Base-by-base conservation (phyloP, 2,888 invertebrate species). In the Liodrosophila aerea region DNA sequence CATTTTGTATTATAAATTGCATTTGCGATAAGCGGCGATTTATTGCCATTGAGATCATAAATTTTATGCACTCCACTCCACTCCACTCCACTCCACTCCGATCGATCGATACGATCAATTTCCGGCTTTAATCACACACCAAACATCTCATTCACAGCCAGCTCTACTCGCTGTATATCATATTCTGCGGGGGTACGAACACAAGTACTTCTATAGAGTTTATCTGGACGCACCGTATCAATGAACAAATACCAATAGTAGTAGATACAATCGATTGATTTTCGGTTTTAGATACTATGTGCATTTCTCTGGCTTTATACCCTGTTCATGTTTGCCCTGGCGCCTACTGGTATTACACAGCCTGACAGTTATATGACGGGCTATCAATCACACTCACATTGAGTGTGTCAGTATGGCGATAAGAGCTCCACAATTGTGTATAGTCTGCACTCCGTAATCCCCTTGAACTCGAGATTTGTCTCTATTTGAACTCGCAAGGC, bases 1-100 rank as follows among this genome's bases (percentile, higher is more conserved):
- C 77, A 84, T 84, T 77, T 85, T 85, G 77, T 80, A 80, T 82
- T 80, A 85, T 85, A 85, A 85, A 82, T 85, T 83, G 85, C 67
- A 57, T 60, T 69, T 56, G 65, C 71, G 83, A 82, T 82, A 82
- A 82, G 82, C 80, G 67, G 51, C 78, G 74, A 82, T 54, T 70
- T 75, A 82, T 75, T 73, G 60, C 64, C 64, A 56, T 43, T 41
- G 50, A 43, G 49, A 61, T 70, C 59, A 63, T 73, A 59, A 70
- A 70, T 63, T 69, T 41, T 56, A 52, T 40, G 59, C 40, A 57
- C 41, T 31, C 50, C n/a, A n/a, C n/a, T n/a, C n/a, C n/a, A n/a
- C n/a, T n/a, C n/a, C n/a, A n/a, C n/a, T n/a, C n/a, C n/a, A n/a
- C n/a, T n/a, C n/a, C n/a, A n/a, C n/a, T n/a, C n/a, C n/a, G n/a